Evolutionary conservation across 2,113 vertebrate genomes (phyloP), one percentile per base, ranked within the genome.

Genomic region (Nipponia nippon): DNA sequence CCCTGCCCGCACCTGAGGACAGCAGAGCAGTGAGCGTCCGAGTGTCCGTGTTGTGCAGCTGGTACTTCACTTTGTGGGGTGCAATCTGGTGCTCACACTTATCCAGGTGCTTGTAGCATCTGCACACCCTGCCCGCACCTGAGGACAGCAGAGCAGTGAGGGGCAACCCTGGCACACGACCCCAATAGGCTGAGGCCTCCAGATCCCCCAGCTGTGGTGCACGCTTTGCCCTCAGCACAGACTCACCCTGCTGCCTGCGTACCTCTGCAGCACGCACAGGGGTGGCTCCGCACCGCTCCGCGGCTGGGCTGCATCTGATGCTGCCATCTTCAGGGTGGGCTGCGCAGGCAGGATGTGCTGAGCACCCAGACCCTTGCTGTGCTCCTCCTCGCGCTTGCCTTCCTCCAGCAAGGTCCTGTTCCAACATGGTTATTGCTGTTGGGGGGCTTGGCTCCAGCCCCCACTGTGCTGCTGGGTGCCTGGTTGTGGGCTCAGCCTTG

Each of bases 51-150:
- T 99, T 99, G 72, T 84, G 83, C 81, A 99, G 94, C 44, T 98
- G 98, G 63, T 98, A 98, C 93, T 96, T 99, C 84, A 84, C 95
- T 87, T 98, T 95, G 2, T 49, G 42, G 21, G 99, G 98, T 7
- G 58, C 83, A 2, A 99, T 99, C 95, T 94, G 98, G 66, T 98
- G 66, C 50, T 80, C 61, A 23, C 99, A 99, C 14, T 87, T 92
- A 66, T 97, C 98, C 15, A 99, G 94, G 52, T 76, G 96, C 73
- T 73, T 98, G 89, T 97, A 99, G 87, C 96, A 80, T 5, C 36
- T 92, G 78, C 99, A 99, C 4, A 71, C 70, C 59, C 27, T 83
- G 25, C 77, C 72, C 0, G 3, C 53, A 40, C 81, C 99, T 99
- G 93, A 34, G 40, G 69, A 89, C 30, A 53, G 27, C 0, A 0